Evolutionary conservation across 1,140 invertebrate genomes (phyloP).

Genomic region (Heliconius eleuchia): DNA sequence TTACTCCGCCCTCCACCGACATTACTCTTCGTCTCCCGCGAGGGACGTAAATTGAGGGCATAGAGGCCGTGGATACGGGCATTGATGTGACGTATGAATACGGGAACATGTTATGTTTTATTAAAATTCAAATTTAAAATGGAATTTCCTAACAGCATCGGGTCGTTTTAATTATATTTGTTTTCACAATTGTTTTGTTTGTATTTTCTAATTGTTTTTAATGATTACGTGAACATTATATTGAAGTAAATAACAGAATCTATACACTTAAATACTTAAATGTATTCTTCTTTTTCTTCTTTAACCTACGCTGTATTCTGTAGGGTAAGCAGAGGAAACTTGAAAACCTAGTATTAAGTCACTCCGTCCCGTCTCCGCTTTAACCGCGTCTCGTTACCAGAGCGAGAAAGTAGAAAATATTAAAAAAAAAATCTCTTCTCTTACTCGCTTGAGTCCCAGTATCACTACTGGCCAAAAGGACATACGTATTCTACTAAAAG

Average conservation of each 20-base stretch:
- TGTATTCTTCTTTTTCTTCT: too few species aligned
- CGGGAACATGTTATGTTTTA: conserved; percentile 69
- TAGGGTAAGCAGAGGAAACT: too few species aligned
- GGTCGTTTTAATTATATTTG: conserved; percentile 48
- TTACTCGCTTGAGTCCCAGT: background rate
- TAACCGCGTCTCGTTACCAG: too few species aligned
- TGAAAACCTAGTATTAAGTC: too few species aligned
- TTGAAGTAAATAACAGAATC: background rate
- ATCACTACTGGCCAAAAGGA: too few species aligned
- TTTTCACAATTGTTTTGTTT: conserved; percentile 30
- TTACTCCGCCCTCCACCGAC: conserved; percentile 64
- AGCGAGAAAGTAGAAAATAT: too few species aligned
- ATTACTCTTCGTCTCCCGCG: conserved; percentile 80
- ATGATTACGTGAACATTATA: background rate
- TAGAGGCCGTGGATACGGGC: conserved; percentile 69
- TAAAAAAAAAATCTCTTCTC: background rate
- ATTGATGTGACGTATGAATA: conserved; percentile 77
- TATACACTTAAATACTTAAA: too few species aligned
- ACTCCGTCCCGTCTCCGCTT: too few species aligned
- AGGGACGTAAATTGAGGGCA: conserved; percentile 76
- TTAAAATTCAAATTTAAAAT: conserved; percentile 73
- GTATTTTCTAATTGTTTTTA: background rate
- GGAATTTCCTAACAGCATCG: conserved; percentile 54
- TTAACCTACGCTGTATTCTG: too few species aligned
- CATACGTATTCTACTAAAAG: background rate